Evolutionary conservation across 2,888 invertebrate genomes (phyloP), one percentile per base, ranked within the genome.

Genomic region (Spialia ferax): DNA sequence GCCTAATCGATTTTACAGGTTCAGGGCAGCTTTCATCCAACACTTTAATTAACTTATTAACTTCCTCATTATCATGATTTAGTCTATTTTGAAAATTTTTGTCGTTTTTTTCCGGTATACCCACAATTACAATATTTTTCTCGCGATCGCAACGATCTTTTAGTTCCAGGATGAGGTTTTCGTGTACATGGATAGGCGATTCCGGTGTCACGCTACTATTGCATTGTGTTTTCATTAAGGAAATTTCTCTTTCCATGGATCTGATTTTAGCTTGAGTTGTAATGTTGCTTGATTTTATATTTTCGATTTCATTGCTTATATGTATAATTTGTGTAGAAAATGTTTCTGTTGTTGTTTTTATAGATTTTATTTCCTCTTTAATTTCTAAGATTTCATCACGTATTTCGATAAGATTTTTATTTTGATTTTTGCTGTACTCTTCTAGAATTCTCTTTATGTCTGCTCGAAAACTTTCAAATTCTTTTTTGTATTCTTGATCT

Each of bases 101-200:
- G 71, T 63, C 63, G 18, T 50, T 61, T n/a, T 22, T 32, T 61
- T 61, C 61, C 50, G 32, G 29, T 18, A 61, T 61, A 32, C 61
- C 61, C 22, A 50, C 73, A n/a, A n/a, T n/a, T n/a, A n/a, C n/a
- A n/a, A n/a, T n/a, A n/a, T n/a, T n/a, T n/a, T n/a, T n/a, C n/a
- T n/a, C n/a, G n/a, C n/a, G n/a, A n/a, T n/a, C n/a, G 18, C 48
- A 68, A 13, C 74, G 73, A n/a, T 77, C 75, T 54, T 74, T 73
- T 1, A 77, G 22, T 63, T 75, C 75, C 10, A 69, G 63, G 63
- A 75, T 66, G 70, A 77, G 64, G 68, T 71, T 66, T 73, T 75
- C 71, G 48, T 73, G 69, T 6, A 11, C 20, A 15, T 32, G 11
- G 50, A 54, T 3, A 1, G 55, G 70, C 71, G 73, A 54, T 65